These are phyloP conservation scores for Parasteatoda tepidariorum DNA, from an alignment of 1,140 invertebrate species.

Conservation along the genomic window DNA sequence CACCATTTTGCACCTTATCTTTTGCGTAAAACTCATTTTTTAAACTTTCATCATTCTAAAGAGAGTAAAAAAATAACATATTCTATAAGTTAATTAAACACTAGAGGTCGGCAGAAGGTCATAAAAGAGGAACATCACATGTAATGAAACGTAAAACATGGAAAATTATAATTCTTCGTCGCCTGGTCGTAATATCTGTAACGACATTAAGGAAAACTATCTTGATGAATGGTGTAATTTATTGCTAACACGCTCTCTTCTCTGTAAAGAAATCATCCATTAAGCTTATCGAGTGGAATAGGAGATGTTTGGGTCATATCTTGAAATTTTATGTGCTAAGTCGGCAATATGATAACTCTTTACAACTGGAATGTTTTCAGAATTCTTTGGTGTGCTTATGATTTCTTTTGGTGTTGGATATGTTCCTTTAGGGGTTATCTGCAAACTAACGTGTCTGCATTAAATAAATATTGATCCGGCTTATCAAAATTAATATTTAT, in stretches of 20 bases:
- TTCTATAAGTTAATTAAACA: conserved; percentile 43
- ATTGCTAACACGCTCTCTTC: neutral
- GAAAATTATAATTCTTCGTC: conserved; percentile 31
- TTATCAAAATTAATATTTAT: too few relatives aligned
- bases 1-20: neutral
- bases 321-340: neutral
- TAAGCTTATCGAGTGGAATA: neutral
- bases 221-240: conserved; percentile 36
- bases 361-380: neutral
- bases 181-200: conserved; percentile 17
- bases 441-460: too few relatives aligned
- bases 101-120: neutral
- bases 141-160: neutral
- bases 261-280: conserved; percentile 26
- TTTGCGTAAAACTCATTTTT: neutral
- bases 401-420: neutral
- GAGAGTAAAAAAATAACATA: neutral
- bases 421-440: neutral
- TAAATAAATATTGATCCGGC: too few relatives aligned
- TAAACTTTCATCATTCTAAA: neutral
- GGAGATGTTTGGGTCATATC: neutral
- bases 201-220: conserved; percentile 25
- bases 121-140: conserved; percentile 2
- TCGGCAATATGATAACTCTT: neutral
- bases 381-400: neutral